Evolutionary conservation across 2,888 invertebrate genomes (phyloP), one percentile per base, ranked within the genome.

Genomic region (Xylota sylvarum): DNA sequence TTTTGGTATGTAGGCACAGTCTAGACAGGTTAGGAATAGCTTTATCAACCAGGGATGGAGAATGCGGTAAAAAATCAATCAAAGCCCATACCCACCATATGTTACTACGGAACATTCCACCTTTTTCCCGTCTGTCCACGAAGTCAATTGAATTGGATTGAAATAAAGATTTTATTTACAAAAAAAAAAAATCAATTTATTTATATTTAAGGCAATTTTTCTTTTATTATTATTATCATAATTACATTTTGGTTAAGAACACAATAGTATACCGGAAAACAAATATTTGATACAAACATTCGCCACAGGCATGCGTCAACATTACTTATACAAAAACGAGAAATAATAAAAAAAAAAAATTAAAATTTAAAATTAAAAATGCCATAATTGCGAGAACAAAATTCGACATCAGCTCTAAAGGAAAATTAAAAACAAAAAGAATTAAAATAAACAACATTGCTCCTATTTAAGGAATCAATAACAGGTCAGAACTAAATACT

Each of bases 161-260:
- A n/a, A n/a, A n/a, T n/a, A n/a, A n/a, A n/a, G n/a, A n/a, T n/a
- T n/a, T n/a, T n/a, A n/a, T n/a, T n/a, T n/a, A n/a, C n/a, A n/a
- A n/a, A n/a, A 52, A 55, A 40, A 35, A 7, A 32, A 7, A 43
- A 23, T n/a, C 0, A 23, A 23, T 23, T 23, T 23, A 14, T 30
- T 14, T 40, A 27, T 58, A 40, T 69, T 58, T 65, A n/a, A 48
- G 30, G 65, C 5, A 69, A 52, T 19, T 60, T 76, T 50, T 90
- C 96, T 96, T 14, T 95, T 95, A 87, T 95, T 94, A 88, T 95
- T 23, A 23, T 23, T 94, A 82, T 94, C 94, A 77, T 96, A 93
- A 89, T 94, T 94, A 90, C 94, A 95, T 79, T 94, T 93, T 76
- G 56, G 37, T 56, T 72, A 62, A 72, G 64, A 79, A 79, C 79